Base-by-base conservation (phyloP, 2,888 invertebrate genomes). In the Caenorhabditis doughertyi region DNA sequence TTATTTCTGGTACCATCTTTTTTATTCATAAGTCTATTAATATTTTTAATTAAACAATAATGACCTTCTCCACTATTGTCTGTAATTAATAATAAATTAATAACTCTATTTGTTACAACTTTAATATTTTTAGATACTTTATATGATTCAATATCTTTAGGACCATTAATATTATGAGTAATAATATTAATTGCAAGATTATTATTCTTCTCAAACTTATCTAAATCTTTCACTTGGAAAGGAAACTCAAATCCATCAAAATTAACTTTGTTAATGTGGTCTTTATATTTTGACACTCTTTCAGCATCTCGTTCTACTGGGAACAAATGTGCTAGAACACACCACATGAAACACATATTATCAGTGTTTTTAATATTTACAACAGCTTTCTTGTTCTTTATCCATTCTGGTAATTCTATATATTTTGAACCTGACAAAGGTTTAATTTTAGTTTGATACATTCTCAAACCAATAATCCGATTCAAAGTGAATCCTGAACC, bases 301-400 rank as follows among this genome's bases (percentile, higher is more conserved):
- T 84, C 44, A 25, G 58, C 53, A 86, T 86, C 25, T 4, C 21
- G 11, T 18, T 76, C 29, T 51, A 44, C 83, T 21, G 84, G 84
- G 74, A 60, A n/a, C n/a, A n/a, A n/a, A n/a, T n/a, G n/a, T n/a
- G n/a, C n/a, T n/a, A n/a, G n/a, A n/a, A n/a, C n/a, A n/a, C n/a
- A n/a, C n/a, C 84, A 84, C 81, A 76, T 83, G 53, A 84, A 84
- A 77, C 84, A 84, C 42, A 70, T 81, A 42, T 84, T 23, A 58
- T 81, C 80, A 18, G 70, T 72, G 70, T 85, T 84, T 49, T 84
- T 65, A 35, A 74, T 44, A 80, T 83, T 83, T 2, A 51, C 60
- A 3, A 83, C 81, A 42, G 56, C 72, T 55, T 80, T 72, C 44
- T 84, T 84, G 35, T 58, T 70, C 47, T 84, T 79, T 27, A 84